Evolutionary conservation across 1,140 invertebrate species (phyloP).

Genomic region (Popillia japonica): DNA sequence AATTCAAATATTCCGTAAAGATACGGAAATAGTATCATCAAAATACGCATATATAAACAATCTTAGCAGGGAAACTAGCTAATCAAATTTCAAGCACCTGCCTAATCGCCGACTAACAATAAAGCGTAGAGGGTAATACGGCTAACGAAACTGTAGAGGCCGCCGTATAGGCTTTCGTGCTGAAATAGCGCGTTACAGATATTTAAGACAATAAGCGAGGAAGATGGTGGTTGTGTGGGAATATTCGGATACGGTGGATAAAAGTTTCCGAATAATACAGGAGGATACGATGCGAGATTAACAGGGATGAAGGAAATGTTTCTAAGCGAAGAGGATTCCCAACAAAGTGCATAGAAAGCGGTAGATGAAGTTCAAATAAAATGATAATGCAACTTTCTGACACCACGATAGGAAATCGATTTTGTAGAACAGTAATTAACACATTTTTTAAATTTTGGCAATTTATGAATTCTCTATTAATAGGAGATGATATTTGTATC

Average conservation of each 20-base stretch:
- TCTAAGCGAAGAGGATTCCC: background rate
- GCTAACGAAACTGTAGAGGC: background rate
- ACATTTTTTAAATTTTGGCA: too few species aligned
- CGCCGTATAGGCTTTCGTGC: background rate
- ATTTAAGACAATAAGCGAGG: constrained; percentile 20
- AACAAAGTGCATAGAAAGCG: constrained; percentile 10
- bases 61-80: background rate
- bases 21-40: constrained; percentile 22
- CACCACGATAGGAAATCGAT: background rate
- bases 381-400: background rate
- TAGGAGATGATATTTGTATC: too few species aligned
- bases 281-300: constrained; percentile 14
- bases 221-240: background rate
- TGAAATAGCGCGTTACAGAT: background rate
- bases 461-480: too few species aligned
- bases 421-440: too few species aligned
- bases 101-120: constrained; percentile 22
- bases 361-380: background rate
- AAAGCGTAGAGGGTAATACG: background rate
- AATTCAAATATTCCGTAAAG: constrained; percentile 29
- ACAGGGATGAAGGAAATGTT: background rate
- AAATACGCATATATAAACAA: constrained; percentile 31
- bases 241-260: background rate
- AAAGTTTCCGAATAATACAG: constrained; percentile 5
- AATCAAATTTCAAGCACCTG: constrained; percentile 31